A percentile compares a stretch with the other conserved stretches of the same genome.
Evolutionary conservation across 2,888 invertebrate genomes (phyloP).

Genomic region (Standfussiana lucernea): DNA sequence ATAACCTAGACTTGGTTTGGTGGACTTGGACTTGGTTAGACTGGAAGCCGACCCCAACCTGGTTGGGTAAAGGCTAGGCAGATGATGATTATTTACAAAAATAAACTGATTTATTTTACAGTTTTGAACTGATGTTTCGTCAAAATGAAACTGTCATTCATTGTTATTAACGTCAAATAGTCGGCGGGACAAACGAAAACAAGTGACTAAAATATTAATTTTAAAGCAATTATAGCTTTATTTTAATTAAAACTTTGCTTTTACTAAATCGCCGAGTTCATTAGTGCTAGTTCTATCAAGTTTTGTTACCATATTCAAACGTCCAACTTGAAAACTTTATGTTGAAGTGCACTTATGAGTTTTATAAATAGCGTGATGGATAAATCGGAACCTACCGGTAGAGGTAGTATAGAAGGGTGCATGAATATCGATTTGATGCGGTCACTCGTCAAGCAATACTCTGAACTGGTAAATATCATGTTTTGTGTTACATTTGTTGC

Average conservation of each 20-base stretch:
- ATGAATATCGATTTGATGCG: slow-evolving; percentile 87
- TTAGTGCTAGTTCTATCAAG: background rate
- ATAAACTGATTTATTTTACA: background rate
- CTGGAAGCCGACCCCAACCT: too few species aligned
- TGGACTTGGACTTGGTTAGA: too few species aligned
- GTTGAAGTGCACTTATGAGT: slow-evolving; percentile 29
- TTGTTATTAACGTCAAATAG: slow-evolving; percentile 31
- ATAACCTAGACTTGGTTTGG: too few species aligned
- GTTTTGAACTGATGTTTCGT: background rate
- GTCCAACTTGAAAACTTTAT: slow-evolving; percentile 7
- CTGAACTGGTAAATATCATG: slow-evolving; percentile 83
- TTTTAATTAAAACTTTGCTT: slow-evolving; percentile 1
- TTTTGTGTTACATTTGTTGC: background rate
- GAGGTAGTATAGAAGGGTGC: slow-evolving; percentile 75
- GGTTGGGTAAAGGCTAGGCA: too few species aligned
- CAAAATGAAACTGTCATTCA: slow-evolving; percentile 22
- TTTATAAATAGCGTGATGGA: slow-evolving; percentile 71
- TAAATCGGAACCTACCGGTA: slow-evolving; percentile 78
- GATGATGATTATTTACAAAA: too few species aligned
- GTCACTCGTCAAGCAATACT: slow-evolving; percentile 88
- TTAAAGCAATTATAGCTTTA: background rate
- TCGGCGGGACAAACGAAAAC: slow-evolving; percentile 64
- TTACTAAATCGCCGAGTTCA: background rate
- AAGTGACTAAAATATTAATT: slow-evolving; percentile 20
- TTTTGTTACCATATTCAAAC: slow-evolving; percentile 3